A percentile compares a stretch with the other conserved stretches of the same genome.
phyloP scores from a whole-genome alignment of 2,888 invertebrate genomes.

The Malachius bipustulatus region DNA sequence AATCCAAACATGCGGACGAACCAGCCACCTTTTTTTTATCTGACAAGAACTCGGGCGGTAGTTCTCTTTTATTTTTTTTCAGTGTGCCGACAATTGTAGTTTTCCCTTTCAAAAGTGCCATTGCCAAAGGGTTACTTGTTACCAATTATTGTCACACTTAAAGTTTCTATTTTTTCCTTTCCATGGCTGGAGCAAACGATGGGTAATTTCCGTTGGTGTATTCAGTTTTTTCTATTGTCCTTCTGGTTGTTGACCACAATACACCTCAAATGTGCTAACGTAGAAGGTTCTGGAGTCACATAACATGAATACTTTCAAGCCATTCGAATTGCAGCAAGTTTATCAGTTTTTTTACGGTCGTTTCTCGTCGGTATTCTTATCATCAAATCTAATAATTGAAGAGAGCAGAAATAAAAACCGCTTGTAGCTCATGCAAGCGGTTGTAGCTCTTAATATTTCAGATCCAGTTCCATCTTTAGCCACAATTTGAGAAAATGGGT shows the following conservation, averaged over 20 bases:
- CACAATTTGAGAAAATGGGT: conserved; percentile 20
- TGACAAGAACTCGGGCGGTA: conserved; percentile 24
- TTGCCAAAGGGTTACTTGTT: conserved; percentile 20
- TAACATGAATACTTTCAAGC: conserved; percentile 13
- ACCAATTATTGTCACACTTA: conserved; percentile 26
- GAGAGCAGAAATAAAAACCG: conserved; percentile 16
- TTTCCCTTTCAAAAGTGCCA: conserved; percentile 16
- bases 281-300: conserved; percentile 12
- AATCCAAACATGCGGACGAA: too few species aligned
- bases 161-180: conserved; percentile 17
- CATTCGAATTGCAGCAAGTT: conserved; percentile 13
- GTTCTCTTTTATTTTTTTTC: too few species aligned
- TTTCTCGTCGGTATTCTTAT: conserved; percentile 17
- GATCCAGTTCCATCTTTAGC: conserved; percentile 18
- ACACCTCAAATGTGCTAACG: conserved; percentile 10
- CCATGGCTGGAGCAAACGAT: conserved; percentile 11
- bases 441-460: conserved; percentile 20
- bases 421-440: conserved; percentile 17
- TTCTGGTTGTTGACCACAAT: conserved; percentile 11
- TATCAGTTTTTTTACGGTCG: conserved; percentile 14
- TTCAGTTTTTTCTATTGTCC: conserved; percentile 12
- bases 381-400: conserved; percentile 17
- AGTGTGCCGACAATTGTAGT: conserved; percentile 21
- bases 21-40: conserved; percentile 17
- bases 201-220: conserved; percentile 12